Evolutionary conservation across 2,888 invertebrate genomes (phyloP), one percentile per base, ranked within the genome.

Genomic region (Neria commutata): DNA sequence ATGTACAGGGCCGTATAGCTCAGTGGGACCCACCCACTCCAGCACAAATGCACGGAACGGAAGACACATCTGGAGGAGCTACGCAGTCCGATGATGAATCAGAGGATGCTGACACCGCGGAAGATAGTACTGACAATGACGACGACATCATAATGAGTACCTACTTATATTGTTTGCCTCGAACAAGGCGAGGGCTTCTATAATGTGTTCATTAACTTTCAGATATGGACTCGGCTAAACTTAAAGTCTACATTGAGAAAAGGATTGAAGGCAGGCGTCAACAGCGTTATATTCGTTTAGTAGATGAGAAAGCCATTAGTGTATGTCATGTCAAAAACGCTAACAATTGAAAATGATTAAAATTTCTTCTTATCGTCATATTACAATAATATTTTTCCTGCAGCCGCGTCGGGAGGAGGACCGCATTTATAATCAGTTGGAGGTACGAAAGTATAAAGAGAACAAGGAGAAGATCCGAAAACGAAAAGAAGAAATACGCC

Each of bases 321-420:
- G 78, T 78, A 68, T n/a, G n/a, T 72, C 72, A 6, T 34, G 23
- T 48, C 24, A 24, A 17, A 33, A 50, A 21, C 2, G 26, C 14
- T 1, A 45, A 14, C 11, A 45, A n/a, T 3, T 3, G 23, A 10
- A 45, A 3, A 45, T 21, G 19, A 45, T 45, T 45, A 21, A 34
- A 19, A 19, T 61, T 33, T 56, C 34, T 21, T 21, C 33, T 26
- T 11, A 42, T 14, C 16, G 25, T 49, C 25, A 37, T 17, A 19
- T 46, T 21, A 46, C 4, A 21, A 46, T 11, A 19, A 11, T 11
- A 21, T 21, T 23, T 24, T 46, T 21, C 61, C 72, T 81, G 45
- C 78, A 92, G 92, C 93, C 94, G 0, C 85, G 93, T 29, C 87
- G 89, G 1, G 92, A 93, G 75, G 91, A 92, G 74, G 92, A 92